Evolutionary conservation across 2,113 vertebrate species (phyloP), one percentile per base, ranked within the genome.

Genomic region (Pituophis catenifer): DNA sequence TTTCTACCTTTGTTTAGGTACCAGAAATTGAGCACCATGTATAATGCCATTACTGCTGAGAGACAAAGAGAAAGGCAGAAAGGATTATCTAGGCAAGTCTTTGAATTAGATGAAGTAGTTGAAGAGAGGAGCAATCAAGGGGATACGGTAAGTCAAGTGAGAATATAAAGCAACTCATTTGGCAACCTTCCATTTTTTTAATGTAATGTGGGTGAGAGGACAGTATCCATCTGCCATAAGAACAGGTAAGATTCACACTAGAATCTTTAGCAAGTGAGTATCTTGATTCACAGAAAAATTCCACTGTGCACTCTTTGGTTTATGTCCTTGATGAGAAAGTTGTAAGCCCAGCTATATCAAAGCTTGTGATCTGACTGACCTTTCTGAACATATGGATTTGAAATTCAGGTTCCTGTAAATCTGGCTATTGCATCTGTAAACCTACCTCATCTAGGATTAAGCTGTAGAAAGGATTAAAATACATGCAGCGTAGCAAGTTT

Each of bases 21-120:
- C 96, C 98, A 98, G 96, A 95, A 93, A 65, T 97, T 98, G 93
- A 99, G 99, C 93, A 97, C 98, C 0, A 96, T 94, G 0, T 98
- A 98, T 95, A 98, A 94, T 11, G 97, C 98, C 44, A 97, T 98
- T 91, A 98, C 97, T 90, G 87, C 97, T 0, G 98, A 99, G 97
- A 97, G 97, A 0, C 99, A 98, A 94, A 96, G 98, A 13, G 98
- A 99, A 90, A 97, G 98, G 48, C 99, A 98, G 97, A 98, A 97
- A 85, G 98, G 98, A 1, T 97, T 99, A 70, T 81, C 97, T 91
- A 98, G 98, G 95, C 99, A 99, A 96, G 97, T 98, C 92, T 99
- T 98, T 92, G 99, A 99, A 94, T 97, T 98, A 96, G 99, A 99
- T 0, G 96, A 97, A 89, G 96, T 95, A 0, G 96, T 94, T 1